Conservation (phyloP, 2,888 invertebrate genomes). For the Pseudococcus viburni region DNA sequence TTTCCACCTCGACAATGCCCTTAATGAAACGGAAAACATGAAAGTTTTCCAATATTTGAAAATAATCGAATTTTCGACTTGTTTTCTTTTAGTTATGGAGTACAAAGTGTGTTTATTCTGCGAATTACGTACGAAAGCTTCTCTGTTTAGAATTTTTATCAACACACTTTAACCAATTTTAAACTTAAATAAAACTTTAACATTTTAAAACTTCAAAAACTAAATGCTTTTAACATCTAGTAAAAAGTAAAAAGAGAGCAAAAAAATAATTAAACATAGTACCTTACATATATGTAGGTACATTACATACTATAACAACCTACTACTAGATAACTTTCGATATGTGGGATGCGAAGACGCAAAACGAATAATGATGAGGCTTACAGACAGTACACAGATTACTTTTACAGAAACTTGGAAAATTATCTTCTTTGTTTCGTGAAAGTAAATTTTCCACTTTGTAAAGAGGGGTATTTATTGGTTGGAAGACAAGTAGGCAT, state of each 20-base stretch:
- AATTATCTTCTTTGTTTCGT: slow-evolving; percentile 12
- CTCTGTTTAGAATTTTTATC: slow-evolving; percentile 64
- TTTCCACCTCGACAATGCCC: neutral
- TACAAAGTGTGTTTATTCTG: slow-evolving; percentile 61
- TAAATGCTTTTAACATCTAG: slow-evolving; percentile 24
- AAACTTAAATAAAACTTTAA: slow-evolving; percentile 59
- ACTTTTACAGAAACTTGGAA: neutral
- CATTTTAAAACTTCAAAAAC: slow-evolving; percentile 53
- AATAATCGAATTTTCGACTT: slow-evolving; percentile 62
- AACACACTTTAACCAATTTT: slow-evolving; percentile 46
- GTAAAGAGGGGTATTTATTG: neutral
- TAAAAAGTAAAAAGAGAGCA: neutral
- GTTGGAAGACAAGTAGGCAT: neutral
- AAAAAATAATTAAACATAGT: slow-evolving; percentile 48
- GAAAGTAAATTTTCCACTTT: slow-evolving; percentile 12
- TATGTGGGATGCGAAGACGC: slow-evolving; percentile 42
- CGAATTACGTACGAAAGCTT: slow-evolving; percentile 51
- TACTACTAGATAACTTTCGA: slow-evolving; percentile 17
- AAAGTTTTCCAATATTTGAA: slow-evolving; percentile 59
- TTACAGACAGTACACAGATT: neutral
- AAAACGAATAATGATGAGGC: slow-evolving; percentile 29
- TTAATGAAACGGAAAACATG: slow-evolving; percentile 50
- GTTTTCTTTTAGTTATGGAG: slow-evolving; percentile 59
- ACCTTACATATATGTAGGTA: slow-evolving; percentile 13
- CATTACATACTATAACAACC: slow-evolving; percentile 19